Base-by-base conservation (phyloP, 2,113 vertebrate species). In the Bagarius yarrelli region DNA sequence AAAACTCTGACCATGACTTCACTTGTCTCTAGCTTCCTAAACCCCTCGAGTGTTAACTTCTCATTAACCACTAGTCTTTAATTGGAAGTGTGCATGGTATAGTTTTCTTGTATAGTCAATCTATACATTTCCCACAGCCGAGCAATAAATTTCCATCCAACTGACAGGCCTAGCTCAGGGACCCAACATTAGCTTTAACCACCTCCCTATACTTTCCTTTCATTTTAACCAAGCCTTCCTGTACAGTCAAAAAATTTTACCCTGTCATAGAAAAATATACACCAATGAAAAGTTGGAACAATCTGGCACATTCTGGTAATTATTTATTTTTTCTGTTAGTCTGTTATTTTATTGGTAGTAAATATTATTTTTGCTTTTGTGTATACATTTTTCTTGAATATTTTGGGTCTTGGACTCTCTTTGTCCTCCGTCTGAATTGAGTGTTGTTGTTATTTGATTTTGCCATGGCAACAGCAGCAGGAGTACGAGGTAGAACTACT, bases 401-500 rank as follows among this genome's bases (percentile, higher is more conserved):
- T 4, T 40, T 76, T 9, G 15, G 55, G 19, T 50, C 40, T 4
- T 13, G 40, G 30, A 21, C 27, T 25, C 21, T 57, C 30, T 75
- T 21, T 19, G 25, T 44, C 21, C 13, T 8, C 73, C 13, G 8
- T 11, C 52, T 76, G 27, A 61, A 47, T 44, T 19, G n/a, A 18
- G 8, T 77, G 19, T 44, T 53, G 78, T 53, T 71, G 16, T 61
- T 44, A 72, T 56, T 53, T 40, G 44, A 79, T 81, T 25, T 60
- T 30, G 63, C 13, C 85, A n/a, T 87, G 73, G 79, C 21, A 83
- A 30, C 81, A 88, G 44, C 89, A 81, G 67, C 83, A 98, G 94
- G 97, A 98, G 53, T 96, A 96, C 36, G 97, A 99, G 27, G 91
- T 94, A 27, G 96, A 99, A 81, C 95, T 95, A 83, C 95, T 95